Conservation (phyloP, 2,113 vertebrate genomes). For the Odontesthes bonariensis region DNA sequence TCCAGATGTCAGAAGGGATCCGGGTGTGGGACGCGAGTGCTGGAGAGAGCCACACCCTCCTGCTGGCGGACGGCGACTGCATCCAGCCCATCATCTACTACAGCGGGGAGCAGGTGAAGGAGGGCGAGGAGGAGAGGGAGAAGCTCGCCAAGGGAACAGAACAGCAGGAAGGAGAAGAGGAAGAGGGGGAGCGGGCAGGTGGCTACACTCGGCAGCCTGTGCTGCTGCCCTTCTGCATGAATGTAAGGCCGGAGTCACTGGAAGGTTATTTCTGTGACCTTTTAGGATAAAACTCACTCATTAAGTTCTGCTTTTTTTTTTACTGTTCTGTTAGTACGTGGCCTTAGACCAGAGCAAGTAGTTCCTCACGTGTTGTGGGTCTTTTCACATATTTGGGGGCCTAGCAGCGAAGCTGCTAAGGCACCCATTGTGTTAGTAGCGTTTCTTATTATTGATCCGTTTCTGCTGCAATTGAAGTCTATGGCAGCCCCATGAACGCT, state of each 20-base stretch:
- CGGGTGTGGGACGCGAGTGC: slow-evolving; percentile 91
- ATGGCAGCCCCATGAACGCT: too few relatives aligned
- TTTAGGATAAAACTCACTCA: neutral
- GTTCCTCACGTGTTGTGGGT: too few relatives aligned
- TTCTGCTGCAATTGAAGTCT: too few relatives aligned
- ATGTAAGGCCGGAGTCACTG: slow-evolving; percentile 79
- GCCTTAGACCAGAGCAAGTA: too few relatives aligned
- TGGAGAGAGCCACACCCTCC: slow-evolving; percentile 90
- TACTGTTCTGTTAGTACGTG: too few relatives aligned
- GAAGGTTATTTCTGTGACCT: neutral
- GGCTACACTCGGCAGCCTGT: slow-evolving; percentile 85
- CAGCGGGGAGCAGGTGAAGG: slow-evolving; percentile 87
- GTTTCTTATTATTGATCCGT: too few relatives aligned
- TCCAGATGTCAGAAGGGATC: slow-evolving; percentile 87
- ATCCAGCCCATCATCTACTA: slow-evolving; percentile 95
- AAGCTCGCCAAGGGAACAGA: slow-evolving; percentile 40
- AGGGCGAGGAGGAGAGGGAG: slow-evolving; percentile 32
- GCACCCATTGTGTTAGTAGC: too few relatives aligned
- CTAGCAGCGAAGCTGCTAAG: too few relatives aligned
- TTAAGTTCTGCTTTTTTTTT: too few relatives aligned
- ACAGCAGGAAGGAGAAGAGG: slow-evolving; percentile 63
- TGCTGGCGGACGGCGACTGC: slow-evolving; percentile 92
- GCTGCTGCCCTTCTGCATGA: slow-evolving; percentile 89
- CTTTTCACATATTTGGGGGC: too few relatives aligned
- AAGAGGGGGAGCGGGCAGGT: slow-evolving; percentile 54